A percentile compares a stretch with the other conserved stretches of the same genome.
These are phyloP conservation scores for Xylota segnis DNA, from an alignment of 2,888 invertebrate genomes.

Conservation along the genomic window DNA sequence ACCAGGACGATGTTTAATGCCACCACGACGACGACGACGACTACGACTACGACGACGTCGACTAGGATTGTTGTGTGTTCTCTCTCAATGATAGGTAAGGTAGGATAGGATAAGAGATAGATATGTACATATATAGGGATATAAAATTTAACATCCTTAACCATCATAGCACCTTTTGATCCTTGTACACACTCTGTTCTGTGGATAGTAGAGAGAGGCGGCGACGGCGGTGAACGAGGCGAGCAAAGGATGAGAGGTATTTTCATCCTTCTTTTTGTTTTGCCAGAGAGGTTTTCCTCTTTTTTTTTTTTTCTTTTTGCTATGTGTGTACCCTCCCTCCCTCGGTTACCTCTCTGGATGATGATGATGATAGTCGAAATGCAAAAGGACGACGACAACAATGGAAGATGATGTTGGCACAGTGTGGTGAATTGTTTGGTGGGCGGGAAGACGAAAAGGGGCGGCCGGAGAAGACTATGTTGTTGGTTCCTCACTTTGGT, in stretches of 20 bases:
- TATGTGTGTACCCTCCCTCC: too few relatives aligned
- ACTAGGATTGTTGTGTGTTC: constrained; percentile 18
- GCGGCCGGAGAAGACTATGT: not conserved
- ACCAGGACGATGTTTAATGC: constrained; percentile 57
- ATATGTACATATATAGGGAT: constrained; percentile 50
- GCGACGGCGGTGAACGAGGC: not conserved
- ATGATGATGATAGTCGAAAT: constrained; percentile 60
- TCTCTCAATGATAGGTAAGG: constrained; percentile 31
- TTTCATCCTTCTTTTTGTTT: constrained; percentile 49
- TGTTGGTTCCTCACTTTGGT: constrained; percentile 49
- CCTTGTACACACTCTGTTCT: constrained; percentile 68
- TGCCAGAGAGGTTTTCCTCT: constrained; percentile 20
- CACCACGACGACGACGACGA: constrained; percentile 37
- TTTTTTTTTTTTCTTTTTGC: constrained; percentile 1
- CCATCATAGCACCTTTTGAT: constrained; percentile 75
- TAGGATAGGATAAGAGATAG: constrained; percentile 27
- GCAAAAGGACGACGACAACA: constrained; percentile 38
- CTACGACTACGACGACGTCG: constrained; percentile 30
- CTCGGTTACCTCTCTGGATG: constrained; percentile 4
- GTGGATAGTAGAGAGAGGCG: not conserved
- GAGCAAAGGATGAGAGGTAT: constrained; percentile 34
- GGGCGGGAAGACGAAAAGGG: not conserved
- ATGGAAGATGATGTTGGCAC: constrained; percentile 6
- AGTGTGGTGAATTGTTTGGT: constrained; percentile 7
- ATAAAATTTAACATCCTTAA: constrained; percentile 75